A percentile compares a stretch with the other conserved stretches of the same genome.
phyloP scores from a whole-genome alignment of 2,113 vertebrate species.

The Ursus arctos region DNA sequence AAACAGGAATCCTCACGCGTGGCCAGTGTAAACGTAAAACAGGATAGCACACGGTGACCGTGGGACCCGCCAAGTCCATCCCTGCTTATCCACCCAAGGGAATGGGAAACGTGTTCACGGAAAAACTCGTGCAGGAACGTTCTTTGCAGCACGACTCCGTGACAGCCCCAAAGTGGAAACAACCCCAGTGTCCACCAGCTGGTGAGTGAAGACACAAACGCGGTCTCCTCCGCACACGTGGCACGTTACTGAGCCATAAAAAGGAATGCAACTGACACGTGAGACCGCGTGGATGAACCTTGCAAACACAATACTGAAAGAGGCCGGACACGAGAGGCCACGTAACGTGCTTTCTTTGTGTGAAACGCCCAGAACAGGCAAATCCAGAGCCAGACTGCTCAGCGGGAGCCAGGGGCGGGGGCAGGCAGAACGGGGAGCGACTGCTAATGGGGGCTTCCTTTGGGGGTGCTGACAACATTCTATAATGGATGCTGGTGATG shows the following conservation, averaged over 20 bases:
- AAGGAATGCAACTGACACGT: rapidly evolving
- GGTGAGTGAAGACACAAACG: not conserved
- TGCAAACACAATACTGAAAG: not conserved
- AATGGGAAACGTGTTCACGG: rapidly evolving
- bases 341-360: rapidly evolving
- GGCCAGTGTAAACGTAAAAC: not conserved
- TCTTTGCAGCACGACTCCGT: not conserved
- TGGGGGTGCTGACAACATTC: not conserved
- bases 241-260: not conserved
- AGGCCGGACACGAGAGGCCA: not conserved
- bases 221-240: not conserved
- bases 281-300: not conserved
- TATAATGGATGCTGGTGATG: not conserved
- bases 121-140: rapidly evolving
- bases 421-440: not conserved
- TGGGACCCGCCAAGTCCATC: rapidly evolving
- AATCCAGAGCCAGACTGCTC: not conserved
- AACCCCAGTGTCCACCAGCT: not conserved
- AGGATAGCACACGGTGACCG: not conserved
- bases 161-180: not conserved
- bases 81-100: too few species aligned
- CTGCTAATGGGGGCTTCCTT: not conserved
- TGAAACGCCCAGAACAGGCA: not conserved
- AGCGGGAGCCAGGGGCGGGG: not conserved
- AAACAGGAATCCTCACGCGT: rapidly evolving